Conservation (phyloP, 1,140 invertebrate species). For the Micrasema longulum region DNA sequence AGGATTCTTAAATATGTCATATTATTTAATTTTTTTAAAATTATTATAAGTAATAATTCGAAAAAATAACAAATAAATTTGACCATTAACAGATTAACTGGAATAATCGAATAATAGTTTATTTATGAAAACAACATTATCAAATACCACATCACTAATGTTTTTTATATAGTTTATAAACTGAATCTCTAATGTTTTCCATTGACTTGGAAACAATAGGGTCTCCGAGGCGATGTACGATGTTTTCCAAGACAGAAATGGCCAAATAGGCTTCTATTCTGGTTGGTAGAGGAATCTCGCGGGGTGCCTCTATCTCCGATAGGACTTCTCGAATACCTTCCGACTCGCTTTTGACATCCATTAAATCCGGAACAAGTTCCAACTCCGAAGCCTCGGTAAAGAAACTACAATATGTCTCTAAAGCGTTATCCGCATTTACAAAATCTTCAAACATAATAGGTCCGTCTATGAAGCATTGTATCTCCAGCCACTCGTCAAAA, state of each 20-base stretch:
- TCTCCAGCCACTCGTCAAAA: conserved; percentile 28
- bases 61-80: too few relatives aligned
- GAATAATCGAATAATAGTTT: too few relatives aligned
- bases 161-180: conserved; percentile 26
- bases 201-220: conserved; percentile 9
- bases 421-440: conserved; percentile 23
- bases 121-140: too few relatives aligned
- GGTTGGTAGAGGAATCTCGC: conserved; percentile 13
- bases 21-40: too few relatives aligned
- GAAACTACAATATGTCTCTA: conserved; percentile 19
- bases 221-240: conserved; percentile 10
- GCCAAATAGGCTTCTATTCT: conserved; percentile 25
- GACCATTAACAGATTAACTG: too few relatives aligned
- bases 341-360: conserved; percentile 14
- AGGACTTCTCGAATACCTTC: conserved; percentile 16
- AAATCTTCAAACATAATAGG: conserved; percentile 20
- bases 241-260: conserved; percentile 14
- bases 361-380: conserved; percentile 11
- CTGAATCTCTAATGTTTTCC: conserved; percentile 18
- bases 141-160: conserved; percentile 12
- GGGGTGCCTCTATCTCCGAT: background rate
- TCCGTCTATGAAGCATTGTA: conserved; percentile 30
- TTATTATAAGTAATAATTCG: too few relatives aligned
- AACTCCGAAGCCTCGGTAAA: conserved; percentile 18
- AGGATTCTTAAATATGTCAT: too few relatives aligned